Evolutionary conservation across 2,113 vertebrate species (phyloP).

Genomic region (Choloepus hoffmanni): DNA sequence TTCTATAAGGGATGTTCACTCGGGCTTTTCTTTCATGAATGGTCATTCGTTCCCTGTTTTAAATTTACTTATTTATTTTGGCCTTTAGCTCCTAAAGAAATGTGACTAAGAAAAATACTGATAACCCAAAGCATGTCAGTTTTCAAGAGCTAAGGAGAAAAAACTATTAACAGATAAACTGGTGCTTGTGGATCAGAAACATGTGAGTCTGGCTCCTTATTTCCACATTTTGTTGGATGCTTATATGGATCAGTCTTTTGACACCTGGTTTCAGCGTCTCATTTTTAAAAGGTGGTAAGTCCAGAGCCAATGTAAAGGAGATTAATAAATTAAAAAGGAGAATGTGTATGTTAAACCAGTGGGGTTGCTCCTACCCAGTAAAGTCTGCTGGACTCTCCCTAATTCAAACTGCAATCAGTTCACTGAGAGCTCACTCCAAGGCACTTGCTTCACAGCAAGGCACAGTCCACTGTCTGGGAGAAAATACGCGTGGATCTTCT

Average conservation of each 20-base stretch:
- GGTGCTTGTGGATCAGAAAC: not conserved
- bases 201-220: not conserved
- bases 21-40: not conserved
- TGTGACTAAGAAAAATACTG: not conserved
- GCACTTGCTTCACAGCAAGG: no score
- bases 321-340: not conserved
- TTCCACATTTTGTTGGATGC: not conserved
- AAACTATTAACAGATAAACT: not conserved
- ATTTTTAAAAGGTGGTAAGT: not conserved
- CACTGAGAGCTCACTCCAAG: not conserved
- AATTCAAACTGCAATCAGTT: not conserved
- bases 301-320: not conserved
- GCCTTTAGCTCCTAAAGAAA: constrained; percentile 4
- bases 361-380: not conserved
- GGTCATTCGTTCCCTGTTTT: not conserved
- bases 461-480: not conserved
- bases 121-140: not conserved
- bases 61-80: constrained; percentile 36
- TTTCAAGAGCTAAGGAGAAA: constrained; percentile 21
- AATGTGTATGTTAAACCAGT: not conserved
- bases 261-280: not conserved
- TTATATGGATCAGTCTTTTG: not conserved
- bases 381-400: not conserved
- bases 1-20: not conserved
- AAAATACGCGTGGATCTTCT: not conserved